Base-by-base conservation (phyloP, 2,113 vertebrate species). In the Channa argus region DNA sequence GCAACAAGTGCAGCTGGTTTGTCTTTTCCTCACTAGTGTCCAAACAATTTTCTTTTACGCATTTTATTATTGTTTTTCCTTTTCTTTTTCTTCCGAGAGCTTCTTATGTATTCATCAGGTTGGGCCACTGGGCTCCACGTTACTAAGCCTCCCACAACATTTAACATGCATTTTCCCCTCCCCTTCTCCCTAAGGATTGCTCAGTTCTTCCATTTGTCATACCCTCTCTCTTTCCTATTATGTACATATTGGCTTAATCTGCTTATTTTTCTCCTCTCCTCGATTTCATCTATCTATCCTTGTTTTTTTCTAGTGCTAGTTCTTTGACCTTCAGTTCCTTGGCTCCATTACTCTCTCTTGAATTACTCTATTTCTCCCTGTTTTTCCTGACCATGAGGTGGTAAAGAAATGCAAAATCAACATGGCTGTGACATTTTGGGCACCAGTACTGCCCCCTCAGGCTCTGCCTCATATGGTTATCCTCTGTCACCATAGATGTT, bases 401-500 rank as follows among this genome's bases (percentile, higher is more conserved):
- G 76, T 84, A 88, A 91, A 87, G 46, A 75, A 86, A 92, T 87
- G 77, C 83, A 89, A 80, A 90, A 89, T 82, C 88, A 88, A 90
- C 83, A 86, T 56, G 79, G 68, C 56, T 13, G 71, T 91, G 90
- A 90, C 87, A 93, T 92, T 89, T 87, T 88, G 72, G 73, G 36
- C 15, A 73, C 44, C 45, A 24, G 10, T 24, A 45, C 47, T 9
- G 62, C 52, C 63, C 46, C 68, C 34, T 63, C 64, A 55, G 54
- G 68, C 55, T 54, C 47, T 56, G 24, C 54, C 65, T 71, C 59
- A 64, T 76, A 72, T 62, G 82, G 49, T 71, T 78, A 68, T 81
- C 77, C 56, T 75, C 74, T 64, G 73, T 46, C 65, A 43, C 55
- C 54, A 15, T 81, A 51, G 77, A 87, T 83, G 65, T 84, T 83